Evolutionary conservation across 2,113 vertebrate genomes (phyloP), one percentile per base, ranked within the genome.

Genomic region (Chunga burmeisteri): DNA sequence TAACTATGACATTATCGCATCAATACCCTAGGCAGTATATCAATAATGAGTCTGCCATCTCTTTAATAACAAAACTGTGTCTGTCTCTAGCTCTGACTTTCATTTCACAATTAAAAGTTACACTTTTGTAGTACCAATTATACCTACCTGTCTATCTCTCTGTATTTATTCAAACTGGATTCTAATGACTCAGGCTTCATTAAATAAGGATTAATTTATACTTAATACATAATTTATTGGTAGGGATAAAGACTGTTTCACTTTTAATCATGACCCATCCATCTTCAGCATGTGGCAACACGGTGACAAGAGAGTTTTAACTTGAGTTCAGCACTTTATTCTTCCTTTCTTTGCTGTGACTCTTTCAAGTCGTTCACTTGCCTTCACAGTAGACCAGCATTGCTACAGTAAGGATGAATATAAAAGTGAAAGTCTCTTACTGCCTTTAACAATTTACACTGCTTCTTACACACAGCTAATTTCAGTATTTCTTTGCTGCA

Each of bases 171-270:
- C 49, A 87, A 87, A 94, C 22, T 95, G 87, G 29, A 84, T 75
- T 56, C 56, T 83, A 93, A 92, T 77, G 30, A 88, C 21, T 66
- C 32, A 88, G 47, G 74, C 13, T 10, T 95, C 34, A 91, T 95
- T 97, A 90, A 95, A 71, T 88, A 78, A 86, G 26, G 82, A 92
- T 93, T 90, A 81, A 81, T 93, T 86, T 96, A 34, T 93, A 84
- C 79, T 81, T 86, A 91, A 74, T 58, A 52, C 34, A n/a, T 77
- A 47, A 71, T 71, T 88, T 94, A 86, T 92, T 81, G 29, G 22
- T 59, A 59, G 16, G 46, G 42, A 74, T 92, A 86, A 90, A 53
- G 53, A 72, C 50, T 78, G 5, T 86, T 90, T 84, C 68, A 92
- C 59, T 40, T 84, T 88, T 94, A 62, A 81, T 86, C 79, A 84